These are phyloP conservation scores for Helicolenus hilgendorfi DNA, from an alignment of 2,797 vertebrate genomes.

Conservation along the genomic window DNA sequence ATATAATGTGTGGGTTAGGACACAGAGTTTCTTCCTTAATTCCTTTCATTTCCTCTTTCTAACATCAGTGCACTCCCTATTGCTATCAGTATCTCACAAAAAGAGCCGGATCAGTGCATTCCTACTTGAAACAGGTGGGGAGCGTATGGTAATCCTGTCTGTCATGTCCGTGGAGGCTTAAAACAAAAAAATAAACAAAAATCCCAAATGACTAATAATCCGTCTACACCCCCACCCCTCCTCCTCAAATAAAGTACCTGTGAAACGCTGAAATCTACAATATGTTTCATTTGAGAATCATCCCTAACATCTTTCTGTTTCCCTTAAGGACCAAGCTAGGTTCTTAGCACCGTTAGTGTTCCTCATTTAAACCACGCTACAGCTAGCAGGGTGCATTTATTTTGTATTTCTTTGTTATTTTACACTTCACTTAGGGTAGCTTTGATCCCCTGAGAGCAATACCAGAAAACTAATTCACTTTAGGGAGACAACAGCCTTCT, in stretches of 20 bases:
- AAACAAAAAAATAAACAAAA: too few relatives aligned
- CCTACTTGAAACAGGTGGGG: too few relatives aligned
- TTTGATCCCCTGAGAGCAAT: conserved; percentile 40
- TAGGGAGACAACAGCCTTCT: conserved; percentile 24
- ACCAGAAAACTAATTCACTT: conserved; percentile 50
- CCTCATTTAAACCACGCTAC: conserved; percentile 13
- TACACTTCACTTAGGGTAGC: conserved; percentile 34
- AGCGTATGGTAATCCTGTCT: too few relatives aligned
- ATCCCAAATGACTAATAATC: too few relatives aligned
- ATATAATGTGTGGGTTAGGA: not conserved
- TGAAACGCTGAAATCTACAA: not conserved
- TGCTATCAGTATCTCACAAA: too few relatives aligned
- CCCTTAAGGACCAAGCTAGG: not conserved
- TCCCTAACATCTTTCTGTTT: not conserved
- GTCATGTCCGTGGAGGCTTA: too few relatives aligned
- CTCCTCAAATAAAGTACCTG: too few relatives aligned
- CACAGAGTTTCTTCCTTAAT: not conserved
- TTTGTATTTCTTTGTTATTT: conserved; percentile 30
- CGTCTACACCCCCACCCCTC: too few relatives aligned
- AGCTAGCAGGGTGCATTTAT: not conserved
- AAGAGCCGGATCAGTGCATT: too few relatives aligned
- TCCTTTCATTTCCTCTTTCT: not conserved
- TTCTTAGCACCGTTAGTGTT: conserved; percentile 7
- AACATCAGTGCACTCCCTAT: not conserved
- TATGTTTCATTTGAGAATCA: not conserved